Evolutionary conservation across 2,113 vertebrate species (phyloP), one percentile per base, ranked within the genome.

Genomic region (Mionectes macconnelli): DNA sequence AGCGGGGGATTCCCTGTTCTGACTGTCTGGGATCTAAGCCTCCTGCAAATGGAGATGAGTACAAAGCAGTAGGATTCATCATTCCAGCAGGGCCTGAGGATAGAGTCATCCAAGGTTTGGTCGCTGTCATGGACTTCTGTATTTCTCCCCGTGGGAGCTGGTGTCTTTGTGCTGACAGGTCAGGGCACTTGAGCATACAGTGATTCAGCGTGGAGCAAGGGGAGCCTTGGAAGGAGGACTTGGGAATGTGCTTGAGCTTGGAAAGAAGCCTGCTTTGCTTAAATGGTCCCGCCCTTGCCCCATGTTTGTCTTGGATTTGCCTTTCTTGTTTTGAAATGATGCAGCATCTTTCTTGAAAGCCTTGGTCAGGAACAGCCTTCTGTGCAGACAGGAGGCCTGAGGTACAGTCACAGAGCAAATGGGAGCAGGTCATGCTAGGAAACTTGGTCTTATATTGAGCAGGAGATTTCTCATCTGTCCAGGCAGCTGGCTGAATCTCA

Each of bases 141-240:
- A 50, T 96, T 96, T 95, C 84, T 95, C 64, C 94, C 84, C 82
- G 91, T 94, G 91, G 89, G 87, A 96, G 92, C 78, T 94, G 56
- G 40, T 91, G 89, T 96, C 90, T 89, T 92, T 88, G 60, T 87
- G 81, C 74, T 90, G 88, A 84, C 17, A 18, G 45, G 53, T 90
- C 52, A 84, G 74, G 89, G 77, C 30, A 40, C 66, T 87, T 76
- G 90, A 67, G 63, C 28, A 9, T 85, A 52, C 0, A 2, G 35
- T 42, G 33, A 60, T 81, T 90, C 39, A 68, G 60, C 45, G 44
- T 90, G 80, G 85, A 94, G 76, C 64, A 94, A 80, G 69, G 57
- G 42, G 42, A 94, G 45, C 50, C 76, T 88, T 90, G 67, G 70
- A 80, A 87, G 55, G 64, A 55, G 2, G 52, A 19, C 68, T 83